These are phyloP conservation scores for Coregonus suidteri DNA, from an alignment of 2,797 vertebrate species.

Conservation along the genomic window DNA sequence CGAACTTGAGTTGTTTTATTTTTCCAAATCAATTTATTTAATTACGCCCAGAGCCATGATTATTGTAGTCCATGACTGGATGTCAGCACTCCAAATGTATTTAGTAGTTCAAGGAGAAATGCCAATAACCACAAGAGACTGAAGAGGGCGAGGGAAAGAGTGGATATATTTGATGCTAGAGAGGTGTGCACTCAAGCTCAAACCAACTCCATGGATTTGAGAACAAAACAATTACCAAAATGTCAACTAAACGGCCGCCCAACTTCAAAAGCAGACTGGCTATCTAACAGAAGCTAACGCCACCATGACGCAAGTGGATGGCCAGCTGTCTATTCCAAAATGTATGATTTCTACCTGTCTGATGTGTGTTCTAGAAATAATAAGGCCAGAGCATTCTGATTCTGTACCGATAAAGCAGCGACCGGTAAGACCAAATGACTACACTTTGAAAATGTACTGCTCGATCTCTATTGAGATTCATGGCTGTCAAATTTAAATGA, in stretches of 20 bases:
- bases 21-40: not conserved
- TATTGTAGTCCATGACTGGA: not conserved
- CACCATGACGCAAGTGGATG: constrained; percentile 19
- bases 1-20: not conserved
- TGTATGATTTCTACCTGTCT: constrained; percentile 49
- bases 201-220: constrained; percentile 40
- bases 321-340: constrained; percentile 44
- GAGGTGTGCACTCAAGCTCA: constrained; percentile 30
- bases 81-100: not conserved
- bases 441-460: constrained; percentile 21
- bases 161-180: constrained; percentile 12
- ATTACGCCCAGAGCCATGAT: not conserved
- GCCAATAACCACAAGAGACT: not conserved
- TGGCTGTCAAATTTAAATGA: constrained; percentile 41
- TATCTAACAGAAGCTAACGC: constrained; percentile 43
- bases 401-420: not conserved
- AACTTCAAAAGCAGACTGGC: constrained; percentile 46
- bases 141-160: too few relatives aligned
- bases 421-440: constrained; percentile 22
- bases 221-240: constrained; percentile 39
- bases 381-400: constrained; percentile 25
- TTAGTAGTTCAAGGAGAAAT: not conserved
- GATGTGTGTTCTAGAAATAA: constrained; percentile 36
- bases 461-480: constrained; percentile 24
- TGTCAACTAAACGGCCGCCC: constrained; percentile 18